Evolutionary conservation across 2,113 vertebrate species (phyloP), one percentile per base, ranked within the genome.

Genomic region (Alethe diademata): DNA sequence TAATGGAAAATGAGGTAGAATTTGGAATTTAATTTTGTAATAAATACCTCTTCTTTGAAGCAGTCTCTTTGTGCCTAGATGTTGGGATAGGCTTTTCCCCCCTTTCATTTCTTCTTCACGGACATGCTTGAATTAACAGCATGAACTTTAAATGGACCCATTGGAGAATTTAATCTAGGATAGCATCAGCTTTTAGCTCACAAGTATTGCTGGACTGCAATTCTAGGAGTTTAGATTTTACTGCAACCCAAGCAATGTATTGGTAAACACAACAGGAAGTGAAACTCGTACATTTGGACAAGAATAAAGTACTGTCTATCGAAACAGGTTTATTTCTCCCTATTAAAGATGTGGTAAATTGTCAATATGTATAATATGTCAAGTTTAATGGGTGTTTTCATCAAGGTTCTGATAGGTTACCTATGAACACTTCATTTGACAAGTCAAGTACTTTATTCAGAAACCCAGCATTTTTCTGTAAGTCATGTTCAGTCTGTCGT

Each of bases 41-140:
- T 98, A 98, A 98, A 98, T 91, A 87, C 28, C 7, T 89, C 79
- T 96, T 92, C 51, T 97, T 97, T 96, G 79, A 93, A 97, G 61
- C 42, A 72, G 33, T 90, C 33, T 95, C 25, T 94, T 73, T 71
- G 42, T 4, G 20, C 90, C 67, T 90, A 20, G 7, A n/a, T 90
- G 43, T 82, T 94, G 90, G 78, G 43, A 20, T 90, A 17, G 8
- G 4, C 6, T 29, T 54, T 23, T 12, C 3, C 5, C 43, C 18
- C 14, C 40, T 88, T 66, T 84, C 5, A 5, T 62, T 22, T 71
- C 22, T 78, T 45, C n/a, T 14, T 86, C 31, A 19, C 33, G 6
- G 35, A 14, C 9, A 9, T 17, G 7, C 29, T 43, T 48, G 45
- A 74, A 53, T 18, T 47, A 93, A 33, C 43, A 74, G 26, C 17